Base-by-base conservation (phyloP, 1,140 invertebrate species). In the Dendrolimus punctatus region DNA sequence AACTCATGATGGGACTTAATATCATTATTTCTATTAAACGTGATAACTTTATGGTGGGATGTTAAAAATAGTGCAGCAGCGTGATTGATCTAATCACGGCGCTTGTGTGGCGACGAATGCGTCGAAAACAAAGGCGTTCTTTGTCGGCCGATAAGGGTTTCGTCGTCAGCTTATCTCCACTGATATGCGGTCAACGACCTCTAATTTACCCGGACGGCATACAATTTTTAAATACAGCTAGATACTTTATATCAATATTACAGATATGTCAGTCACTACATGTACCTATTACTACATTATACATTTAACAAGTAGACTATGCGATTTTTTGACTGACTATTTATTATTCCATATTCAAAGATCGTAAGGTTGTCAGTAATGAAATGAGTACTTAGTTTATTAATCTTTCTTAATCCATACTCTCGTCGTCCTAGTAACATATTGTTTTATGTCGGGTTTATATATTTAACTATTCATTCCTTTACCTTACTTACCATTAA, bases 81-180 rank as follows among this genome's bases (percentile, higher is more conserved):
- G 56, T 58, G 47, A 53, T 57, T 68, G 64, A 74, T 71, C 60
- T 75, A 79, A 79, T 80, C 76, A 75, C 53, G 62, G 54, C 58
- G 8, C 49, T 54, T 60, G 64, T 70, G 63, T 65, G 60, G 66
- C 60, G 72, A 79, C 65, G 62, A 78, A 76, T 73, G 68, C 58
- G 71, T 72, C 51, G 68, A 78, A 77, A 85, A 85, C 76, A 82
- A 80, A 78, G 71, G 66, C 69, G 62, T 76, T 84, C 75, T 80
- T 81, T 83, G 76, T 79, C 74, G 68, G 65, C 57, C 68, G 77
- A 80, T 80, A 80, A 83, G 63, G 58, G 67, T 73, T 75, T 67
- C 63, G 73, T 74, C 66, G 76, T 66, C 54, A 60, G 65, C 70
- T 81, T 82, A 85, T 85, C 79, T 76, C 51, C 10, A 49, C 66